Conservation (phyloP, 2,888 invertebrate genomes). For the Bursaphelenchus okinawaensis region DNA sequence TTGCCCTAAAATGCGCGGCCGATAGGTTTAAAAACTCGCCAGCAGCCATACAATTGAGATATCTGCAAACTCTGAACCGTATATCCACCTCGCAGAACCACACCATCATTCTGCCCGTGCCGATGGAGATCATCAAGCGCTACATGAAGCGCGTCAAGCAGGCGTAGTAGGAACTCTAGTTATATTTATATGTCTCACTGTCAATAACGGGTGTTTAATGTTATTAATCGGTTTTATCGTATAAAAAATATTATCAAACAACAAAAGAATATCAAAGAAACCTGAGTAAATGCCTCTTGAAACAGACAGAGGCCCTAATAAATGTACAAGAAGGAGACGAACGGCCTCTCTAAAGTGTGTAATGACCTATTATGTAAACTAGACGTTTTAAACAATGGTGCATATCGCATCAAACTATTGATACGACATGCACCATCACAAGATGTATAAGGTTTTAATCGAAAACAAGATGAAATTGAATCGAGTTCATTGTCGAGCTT, state of each 20-base stretch:
- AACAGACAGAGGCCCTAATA: too few relatives aligned
- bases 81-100: constrained; percentile 47
- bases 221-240: background rate
- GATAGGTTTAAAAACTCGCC: constrained; percentile 36
- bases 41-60: constrained; percentile 43
- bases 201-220: background rate
- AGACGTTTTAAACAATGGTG: too few relatives aligned
- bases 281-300: background rate
- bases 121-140: constrained; percentile 29
- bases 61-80: constrained; percentile 43
- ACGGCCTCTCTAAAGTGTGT: too few relatives aligned
- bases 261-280: background rate
- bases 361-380: too few relatives aligned
- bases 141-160: constrained; percentile 13
- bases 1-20: constrained; percentile 42
- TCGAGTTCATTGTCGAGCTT: too few relatives aligned
- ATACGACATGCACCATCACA: too few relatives aligned
- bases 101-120: constrained; percentile 38
- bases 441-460: too few relatives aligned
- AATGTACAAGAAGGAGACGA: too few relatives aligned
- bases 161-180: too few relatives aligned
- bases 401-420: too few relatives aligned
- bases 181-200: too few relatives aligned
- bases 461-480: too few relatives aligned
- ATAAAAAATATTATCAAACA: background rate